Percentiles rank a stretch among this genome's conserved stretches.
phyloP scores from a whole-genome alignment of 2,113 vertebrate species.

The Peromyscus polionotus region DNA sequence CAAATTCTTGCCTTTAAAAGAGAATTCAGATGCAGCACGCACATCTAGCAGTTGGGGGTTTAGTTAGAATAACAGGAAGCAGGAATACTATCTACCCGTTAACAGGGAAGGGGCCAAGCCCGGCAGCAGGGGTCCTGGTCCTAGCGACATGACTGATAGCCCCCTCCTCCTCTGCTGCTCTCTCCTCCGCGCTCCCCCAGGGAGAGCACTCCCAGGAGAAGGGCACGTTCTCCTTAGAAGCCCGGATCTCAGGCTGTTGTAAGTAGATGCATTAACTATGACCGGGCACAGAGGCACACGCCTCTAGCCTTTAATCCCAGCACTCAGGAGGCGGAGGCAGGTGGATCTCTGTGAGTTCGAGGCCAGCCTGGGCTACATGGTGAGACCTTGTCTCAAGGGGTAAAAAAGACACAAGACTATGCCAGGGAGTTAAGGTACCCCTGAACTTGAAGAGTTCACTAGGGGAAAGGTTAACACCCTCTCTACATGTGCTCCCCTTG shows the following conservation, averaged over 20 bases:
- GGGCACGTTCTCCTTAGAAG: background rate
- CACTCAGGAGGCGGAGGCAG: background rate
- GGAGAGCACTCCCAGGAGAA: background rate
- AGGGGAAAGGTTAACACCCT: background rate
- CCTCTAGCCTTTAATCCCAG: background rate
- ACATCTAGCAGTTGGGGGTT: background rate
- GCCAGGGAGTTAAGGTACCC: background rate
- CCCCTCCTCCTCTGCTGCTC: background rate
- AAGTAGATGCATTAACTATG: background rate
- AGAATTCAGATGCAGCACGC: background rate
- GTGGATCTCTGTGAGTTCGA: background rate
- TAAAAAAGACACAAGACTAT: background rate
- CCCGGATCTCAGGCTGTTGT: background rate
- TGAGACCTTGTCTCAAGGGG: background rate
- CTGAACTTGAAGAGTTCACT: background rate
- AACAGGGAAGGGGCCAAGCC: background rate
- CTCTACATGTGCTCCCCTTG: background rate
- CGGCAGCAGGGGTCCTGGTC: background rate
- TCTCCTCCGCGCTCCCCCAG: background rate
- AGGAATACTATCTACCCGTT: background rate
- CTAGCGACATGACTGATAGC: background rate
- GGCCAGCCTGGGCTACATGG: background rate
- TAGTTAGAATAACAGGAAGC: background rate
- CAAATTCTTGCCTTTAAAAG: background rate
- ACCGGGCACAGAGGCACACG: background rate